Evolutionary conservation across 2,797 vertebrate genomes (phyloP), one percentile per base, ranked within the genome.

Genomic region (Sarcoramphus papa): DNA sequence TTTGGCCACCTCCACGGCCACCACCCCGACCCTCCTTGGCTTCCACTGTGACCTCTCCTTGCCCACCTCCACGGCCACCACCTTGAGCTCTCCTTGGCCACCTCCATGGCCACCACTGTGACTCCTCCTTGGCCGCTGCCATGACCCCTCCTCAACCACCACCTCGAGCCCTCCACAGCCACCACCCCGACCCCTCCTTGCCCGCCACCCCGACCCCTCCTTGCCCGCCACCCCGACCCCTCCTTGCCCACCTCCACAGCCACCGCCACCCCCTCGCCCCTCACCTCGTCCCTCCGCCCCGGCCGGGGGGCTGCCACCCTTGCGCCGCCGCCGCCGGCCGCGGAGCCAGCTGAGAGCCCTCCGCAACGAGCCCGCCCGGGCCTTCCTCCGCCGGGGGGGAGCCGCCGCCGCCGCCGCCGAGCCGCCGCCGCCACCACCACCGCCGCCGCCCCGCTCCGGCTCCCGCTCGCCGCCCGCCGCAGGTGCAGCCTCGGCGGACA

Each of bases 331-430:
- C 97, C 98, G 98, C 95, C 98, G 98, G 50, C 98, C 98, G 94
- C 99, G 99, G 27, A 99, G 95, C 99, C 99, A 99, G 97, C 97
- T 98, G 93, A 99, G 96, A n/a, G 99, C 99, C 47, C 99, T 97
- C 43, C 99, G 98, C 65, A 99, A 93, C 41, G 98, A 98, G 65
- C 96, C 98, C 9, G 97, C 97, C 70, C 98, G 98, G 94, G 98
- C 98, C 98, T 98, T 99, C 91, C 98, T 99, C 93, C 92, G 93
- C 92, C 96, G 97, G 56, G 95, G 96, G 89, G 97, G 72, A 11
- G 31, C 37, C 14, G 88, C 96, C 11, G 47, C 37, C 14, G 88
- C 96, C 11, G 47, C 47, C 47, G 47, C 97, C 20, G 62, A 40
- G 63, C 83, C 89, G 90, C 91, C 83, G 70, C 45, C 22, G 11